These are phyloP conservation scores for Rhagoletis zephyria DNA, from an alignment of 1,140 invertebrate genomes.

Conservation along the genomic window DNA sequence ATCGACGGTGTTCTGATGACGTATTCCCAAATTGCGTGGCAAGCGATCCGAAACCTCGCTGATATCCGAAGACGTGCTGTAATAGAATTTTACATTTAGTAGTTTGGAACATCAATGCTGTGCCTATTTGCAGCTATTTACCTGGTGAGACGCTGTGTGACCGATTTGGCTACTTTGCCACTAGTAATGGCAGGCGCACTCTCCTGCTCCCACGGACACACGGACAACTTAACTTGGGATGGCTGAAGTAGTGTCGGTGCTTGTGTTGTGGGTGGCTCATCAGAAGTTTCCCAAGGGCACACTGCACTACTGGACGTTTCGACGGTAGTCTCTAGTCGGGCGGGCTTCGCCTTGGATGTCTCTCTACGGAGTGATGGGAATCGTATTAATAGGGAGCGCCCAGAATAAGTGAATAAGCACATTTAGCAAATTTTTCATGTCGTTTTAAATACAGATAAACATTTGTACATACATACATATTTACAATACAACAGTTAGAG, in stretches of 20 bases:
- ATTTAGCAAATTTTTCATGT: not conserved
- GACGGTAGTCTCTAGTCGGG: constrained; percentile 68
- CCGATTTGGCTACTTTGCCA: constrained; percentile 41
- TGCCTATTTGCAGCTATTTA: constrained; percentile 25
- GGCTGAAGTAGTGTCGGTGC: constrained; percentile 55
- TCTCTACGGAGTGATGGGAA: constrained; percentile 59
- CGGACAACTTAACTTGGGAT: constrained; percentile 63
- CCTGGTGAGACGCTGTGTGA: constrained; percentile 62
- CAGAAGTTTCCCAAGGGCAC: constrained; percentile 79
- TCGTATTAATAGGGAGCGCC: not conserved
- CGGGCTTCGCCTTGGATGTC: constrained; percentile 63
- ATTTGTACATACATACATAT: constrained; percentile 17
- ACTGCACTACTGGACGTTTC: constrained; percentile 77
- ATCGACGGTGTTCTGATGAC: constrained; percentile 78
- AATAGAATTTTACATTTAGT: not conserved
- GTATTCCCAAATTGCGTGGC: constrained; percentile 76
- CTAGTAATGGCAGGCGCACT: constrained; percentile 15
- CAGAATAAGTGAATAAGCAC: not conserved
- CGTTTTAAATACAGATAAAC: not conserved
- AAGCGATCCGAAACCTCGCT: constrained; percentile 77
- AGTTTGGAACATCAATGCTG: too few species aligned
- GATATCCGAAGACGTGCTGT: constrained; percentile 81
- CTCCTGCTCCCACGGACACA: constrained; percentile 67
- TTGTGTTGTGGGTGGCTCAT: constrained; percentile 57
- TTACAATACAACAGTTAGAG: constrained; percentile 34